These are phyloP conservation scores for Furcifer pardalis DNA, from an alignment of 2,797 vertebrate species.

Conservation along the genomic window DNA sequence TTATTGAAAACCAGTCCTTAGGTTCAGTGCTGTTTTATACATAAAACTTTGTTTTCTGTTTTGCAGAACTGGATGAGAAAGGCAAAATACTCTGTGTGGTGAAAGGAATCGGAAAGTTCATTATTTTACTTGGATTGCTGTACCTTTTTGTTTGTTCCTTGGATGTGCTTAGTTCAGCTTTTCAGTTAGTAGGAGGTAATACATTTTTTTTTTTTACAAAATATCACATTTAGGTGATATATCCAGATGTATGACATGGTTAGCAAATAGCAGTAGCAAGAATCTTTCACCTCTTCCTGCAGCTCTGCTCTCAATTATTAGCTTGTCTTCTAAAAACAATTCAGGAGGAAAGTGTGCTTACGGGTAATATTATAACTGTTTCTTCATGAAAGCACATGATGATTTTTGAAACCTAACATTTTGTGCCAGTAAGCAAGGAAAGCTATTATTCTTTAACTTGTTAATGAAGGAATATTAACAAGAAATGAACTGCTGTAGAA, in stretches of 20 bases:
- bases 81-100: constrained; percentile 84
- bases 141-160: constrained; percentile 96
- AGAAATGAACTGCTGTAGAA: neutral
- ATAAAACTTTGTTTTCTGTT: constrained; percentile 25
- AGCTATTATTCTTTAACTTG: constrained; percentile 8
- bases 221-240: neutral
- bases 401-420: neutral
- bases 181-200: constrained; percentile 95
- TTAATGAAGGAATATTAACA: constrained; percentile 20
- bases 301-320: neutral
- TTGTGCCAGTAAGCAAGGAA: neutral
- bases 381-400: neutral
- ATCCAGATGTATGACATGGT: too few relatives aligned
- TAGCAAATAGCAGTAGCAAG: neutral
- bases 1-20: constrained; percentile 11
- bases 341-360: neutral
- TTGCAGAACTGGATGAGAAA: constrained; percentile 86
- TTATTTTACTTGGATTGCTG: constrained; percentile 85
- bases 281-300: neutral
- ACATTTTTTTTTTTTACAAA: constrained; percentile 24
- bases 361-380: neutral
- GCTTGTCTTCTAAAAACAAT: neutral
- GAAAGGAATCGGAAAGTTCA: constrained; percentile 75
- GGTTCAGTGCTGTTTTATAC: neutral
- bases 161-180: constrained; percentile 93